These are phyloP conservation scores for Centroberyx gerrardi DNA, from an alignment of 2,797 vertebrate genomes.

Conservation along the genomic window DNA sequence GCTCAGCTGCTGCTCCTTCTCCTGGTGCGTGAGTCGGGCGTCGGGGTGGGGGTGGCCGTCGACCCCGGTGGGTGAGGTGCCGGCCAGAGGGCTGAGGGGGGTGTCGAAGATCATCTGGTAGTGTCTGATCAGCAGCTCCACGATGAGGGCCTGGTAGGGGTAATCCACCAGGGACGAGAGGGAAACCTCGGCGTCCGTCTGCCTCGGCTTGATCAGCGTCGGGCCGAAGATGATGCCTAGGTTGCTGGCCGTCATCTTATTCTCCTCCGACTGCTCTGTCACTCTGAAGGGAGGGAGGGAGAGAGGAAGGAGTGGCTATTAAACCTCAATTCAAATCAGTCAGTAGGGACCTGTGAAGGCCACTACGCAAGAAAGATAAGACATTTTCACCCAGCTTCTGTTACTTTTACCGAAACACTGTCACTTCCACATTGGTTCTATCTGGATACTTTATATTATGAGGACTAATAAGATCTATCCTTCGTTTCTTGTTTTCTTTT, in stretches of 20 bases:
- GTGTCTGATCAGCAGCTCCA: slow-evolving; percentile 93
- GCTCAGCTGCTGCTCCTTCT: slow-evolving; percentile 86
- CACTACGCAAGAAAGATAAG: too few relatives aligned
- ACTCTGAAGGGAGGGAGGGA: slow-evolving; percentile 83
- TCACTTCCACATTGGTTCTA: too few relatives aligned
- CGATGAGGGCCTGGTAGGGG: slow-evolving; percentile 93
- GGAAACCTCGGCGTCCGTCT: slow-evolving; percentile 92
- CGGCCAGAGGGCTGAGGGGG: slow-evolving; percentile 77
- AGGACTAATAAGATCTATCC: too few relatives aligned
- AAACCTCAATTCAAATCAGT: neutral
- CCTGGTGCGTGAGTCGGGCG: slow-evolving; percentile 76
- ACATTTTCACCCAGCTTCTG: too few relatives aligned
- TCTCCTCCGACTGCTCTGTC: slow-evolving; percentile 92
- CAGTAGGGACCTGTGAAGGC: neutral
- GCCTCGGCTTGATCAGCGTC: slow-evolving; percentile 92
- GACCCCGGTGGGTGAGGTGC: slow-evolving; percentile 62
- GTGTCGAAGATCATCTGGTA: slow-evolving; percentile 93
- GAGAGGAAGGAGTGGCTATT: neutral
- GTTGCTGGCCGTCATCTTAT: slow-evolving; percentile 98
- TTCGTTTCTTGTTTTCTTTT: too few relatives aligned
- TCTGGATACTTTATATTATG: too few relatives aligned
- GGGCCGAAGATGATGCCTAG: slow-evolving; percentile 97
- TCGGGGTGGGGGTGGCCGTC: slow-evolving; percentile 32
- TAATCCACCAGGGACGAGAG: slow-evolving; percentile 97
- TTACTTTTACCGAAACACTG: too few relatives aligned